Evolutionary conservation across 2,888 invertebrate genomes (phyloP), one percentile per base, ranked within the genome.

Genomic region (Dasysyrphus albostriatus): DNA sequence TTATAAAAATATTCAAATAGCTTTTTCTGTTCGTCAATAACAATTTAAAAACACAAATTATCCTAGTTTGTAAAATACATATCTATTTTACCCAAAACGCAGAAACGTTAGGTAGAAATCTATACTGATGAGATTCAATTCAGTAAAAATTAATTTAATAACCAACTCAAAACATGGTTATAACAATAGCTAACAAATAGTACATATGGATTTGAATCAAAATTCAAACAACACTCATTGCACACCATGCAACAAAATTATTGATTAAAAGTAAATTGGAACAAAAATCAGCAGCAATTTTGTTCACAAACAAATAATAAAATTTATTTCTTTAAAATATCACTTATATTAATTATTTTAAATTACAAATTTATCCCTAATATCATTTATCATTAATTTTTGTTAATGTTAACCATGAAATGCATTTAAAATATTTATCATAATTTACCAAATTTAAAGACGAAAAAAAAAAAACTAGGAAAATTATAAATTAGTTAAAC

Each of bases 401-500:
- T 51, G 10, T 7, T 16, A 12, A 51, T 12, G 34, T 58, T 37
- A 49, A 14, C 24, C 34, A 78, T 51, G 34, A 58, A 58, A 58
- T 58, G 34, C 16, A 19, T 19, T 19, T 19, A 5, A 19, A 49
- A 19, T 19, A 49, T 16, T 49, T 19, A 49, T 49, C 47, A 5
- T 49, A 19, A 8, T 8, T 61, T 7, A 39, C 14, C 12, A 39
- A 58, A 37, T 10, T 16, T 32, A 32, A 32, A 32, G 32, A 32
- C 3, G 32, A 32, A 32, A 5, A 32, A 32, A 32, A 32, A 16
- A 58, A 59, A 59, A 59, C 10, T 3, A 70, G 14, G 19, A 44
- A 69, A 78, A 83, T 56, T 76, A 49, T 72, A 39, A 83, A 69
- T 61, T 58, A 73, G 61, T 58, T 59, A 49, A 67, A 73, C 72